phyloP scores from a whole-genome alignment of 2,113 vertebrate species.

The Chrysochloris asiatica region DNA sequence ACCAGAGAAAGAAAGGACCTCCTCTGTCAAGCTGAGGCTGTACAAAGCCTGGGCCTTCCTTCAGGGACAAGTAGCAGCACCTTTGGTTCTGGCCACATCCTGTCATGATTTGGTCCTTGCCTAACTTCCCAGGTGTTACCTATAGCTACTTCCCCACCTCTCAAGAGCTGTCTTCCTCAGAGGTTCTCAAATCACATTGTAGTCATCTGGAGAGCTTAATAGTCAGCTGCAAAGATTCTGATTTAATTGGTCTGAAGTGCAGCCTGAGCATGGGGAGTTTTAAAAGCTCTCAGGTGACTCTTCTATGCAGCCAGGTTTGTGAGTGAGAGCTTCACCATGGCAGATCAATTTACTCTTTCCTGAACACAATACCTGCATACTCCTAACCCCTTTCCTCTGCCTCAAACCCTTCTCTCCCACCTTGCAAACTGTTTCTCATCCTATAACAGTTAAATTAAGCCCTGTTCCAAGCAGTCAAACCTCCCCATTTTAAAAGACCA shows the following conservation, averaged over 20 bases:
- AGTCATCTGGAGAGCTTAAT: slow-evolving; percentile 16
- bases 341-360: neutral
- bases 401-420: neutral
- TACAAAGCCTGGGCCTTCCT: neutral
- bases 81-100: neutral
- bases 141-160: neutral
- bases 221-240: neutral
- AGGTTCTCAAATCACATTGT: neutral
- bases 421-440: neutral
- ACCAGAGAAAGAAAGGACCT: too few species aligned
- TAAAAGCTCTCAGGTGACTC: neutral
- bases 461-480: neutral
- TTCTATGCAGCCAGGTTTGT: neutral
- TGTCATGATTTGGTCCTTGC: neutral
- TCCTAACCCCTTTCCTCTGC: neutral
- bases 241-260: neutral
- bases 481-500: slow-evolving; percentile 1
- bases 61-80: neutral
- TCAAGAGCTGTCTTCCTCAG: neutral
- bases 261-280: neutral
- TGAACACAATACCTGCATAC: neutral
- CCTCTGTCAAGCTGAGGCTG: neutral
- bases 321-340: neutral
- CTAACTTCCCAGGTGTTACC: neutral
- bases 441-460: neutral